Evolutionary conservation across 2,113 vertebrate species (phyloP).

Genomic region (Rhynchomys soricoides): DNA sequence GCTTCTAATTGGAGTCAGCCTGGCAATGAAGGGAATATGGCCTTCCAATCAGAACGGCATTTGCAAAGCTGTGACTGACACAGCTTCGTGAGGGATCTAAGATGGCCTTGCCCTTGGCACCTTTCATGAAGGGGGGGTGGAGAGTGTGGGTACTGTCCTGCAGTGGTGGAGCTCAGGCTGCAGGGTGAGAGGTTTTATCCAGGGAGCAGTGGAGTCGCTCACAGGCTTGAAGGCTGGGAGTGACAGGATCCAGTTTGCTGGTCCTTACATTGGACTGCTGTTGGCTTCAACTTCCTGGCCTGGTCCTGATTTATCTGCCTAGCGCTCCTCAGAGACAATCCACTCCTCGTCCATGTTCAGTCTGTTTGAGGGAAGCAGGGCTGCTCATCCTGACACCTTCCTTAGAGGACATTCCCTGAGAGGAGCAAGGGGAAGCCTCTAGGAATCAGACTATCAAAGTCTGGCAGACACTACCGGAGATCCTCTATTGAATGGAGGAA

Average conservation of each 20-base stretch:
- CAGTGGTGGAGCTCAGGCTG: background rate
- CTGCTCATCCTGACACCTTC: background rate
- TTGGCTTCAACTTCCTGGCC: background rate
- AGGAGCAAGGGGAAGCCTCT: background rate
- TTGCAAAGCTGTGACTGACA: background rate
- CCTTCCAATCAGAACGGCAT: background rate
- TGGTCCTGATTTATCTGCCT: background rate
- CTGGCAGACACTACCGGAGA: background rate
- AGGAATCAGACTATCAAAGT: background rate
- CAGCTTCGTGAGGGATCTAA: background rate
- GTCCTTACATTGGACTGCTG: background rate
- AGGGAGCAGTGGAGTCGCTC: background rate
- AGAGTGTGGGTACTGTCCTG: background rate
- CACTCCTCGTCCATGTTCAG: background rate
- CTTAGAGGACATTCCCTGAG: background rate
- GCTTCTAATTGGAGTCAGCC: conserved; percentile 17
- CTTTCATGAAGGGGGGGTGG: background rate
- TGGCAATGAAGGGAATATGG: background rate
- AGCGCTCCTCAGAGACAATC: background rate
- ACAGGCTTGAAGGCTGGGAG: background rate
- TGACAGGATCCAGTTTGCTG: background rate
- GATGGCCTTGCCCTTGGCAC: background rate
- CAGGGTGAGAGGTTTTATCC: background rate
- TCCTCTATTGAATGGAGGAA: background rate
- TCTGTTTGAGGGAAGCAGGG: background rate